Evolutionary conservation across 2,888 invertebrate species (phyloP), one percentile per base, ranked within the genome.

Genomic region (Apamea epomidion): DNA sequence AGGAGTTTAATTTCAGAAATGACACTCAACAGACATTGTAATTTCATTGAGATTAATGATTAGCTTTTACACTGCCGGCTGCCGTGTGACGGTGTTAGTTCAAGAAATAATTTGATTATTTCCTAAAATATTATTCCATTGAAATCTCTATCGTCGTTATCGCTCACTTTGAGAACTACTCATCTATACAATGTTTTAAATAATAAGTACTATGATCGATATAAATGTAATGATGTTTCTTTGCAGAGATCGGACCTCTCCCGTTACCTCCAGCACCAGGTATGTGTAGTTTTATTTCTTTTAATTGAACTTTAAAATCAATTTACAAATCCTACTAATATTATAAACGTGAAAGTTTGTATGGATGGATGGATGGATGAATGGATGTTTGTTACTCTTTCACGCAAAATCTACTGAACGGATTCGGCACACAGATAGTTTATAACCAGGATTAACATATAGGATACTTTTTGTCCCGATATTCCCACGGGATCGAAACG

Each of bases 181-280:
- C 10, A 5, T 16, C 21, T 51, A 32, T 5, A 25, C 14, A 14
- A 29, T 21, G 14, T 67, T 29, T 42, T 10, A 32, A 25, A 32
- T 64, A 67, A 37, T n/a, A 12, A 4, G 25, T 42, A 48, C 18
- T 25, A 45, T 51, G 16, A 48, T 37, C 16, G 10, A 78, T 32
- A 60, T 67, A 7, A 67, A 71, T 16, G 0, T 62, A 4, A 10
- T 71, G 2, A n/a, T 54, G 0, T 82, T 82, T 76, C 5, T 72
- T 83, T 76, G 16, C 84, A 85, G 85, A 78, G 4, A 6, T 86
- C 12, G 51, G 12, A 42, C 84, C 86, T 12, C 0, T 29, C 14
- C 76, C 74, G 14, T 6, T 29, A 37, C 84, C 83, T 12, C 83
- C 78, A 54, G 37, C 29, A 71, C 84, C 83, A 76, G 73, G 85